phyloP scores from a whole-genome alignment of 1,140 invertebrate genomes.

The Drosophila hydei region DNA sequence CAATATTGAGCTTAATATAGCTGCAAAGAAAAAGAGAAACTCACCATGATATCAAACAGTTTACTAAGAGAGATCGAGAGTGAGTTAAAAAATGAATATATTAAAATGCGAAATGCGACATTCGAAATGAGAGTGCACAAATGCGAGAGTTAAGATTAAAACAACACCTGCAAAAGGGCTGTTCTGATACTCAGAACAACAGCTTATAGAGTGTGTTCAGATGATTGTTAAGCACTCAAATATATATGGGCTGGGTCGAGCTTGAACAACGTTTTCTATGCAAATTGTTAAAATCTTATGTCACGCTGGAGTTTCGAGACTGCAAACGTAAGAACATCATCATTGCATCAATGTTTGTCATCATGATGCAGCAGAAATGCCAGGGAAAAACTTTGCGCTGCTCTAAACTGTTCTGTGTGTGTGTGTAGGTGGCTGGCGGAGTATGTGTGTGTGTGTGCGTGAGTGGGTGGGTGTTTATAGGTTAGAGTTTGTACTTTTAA shows the following conservation, averaged over 20 bases:
- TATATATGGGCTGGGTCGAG: slow-evolving; percentile 4
- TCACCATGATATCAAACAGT: too few species aligned
- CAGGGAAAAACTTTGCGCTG: slow-evolving; percentile 21
- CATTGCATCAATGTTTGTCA: slow-evolving; percentile 31
- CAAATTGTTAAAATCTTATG: slow-evolving; percentile 28
- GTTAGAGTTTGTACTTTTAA: slow-evolving; percentile 10
- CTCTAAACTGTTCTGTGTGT: not conserved
- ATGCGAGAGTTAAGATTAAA: not conserved
- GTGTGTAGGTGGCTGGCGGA: slow-evolving; percentile 2
- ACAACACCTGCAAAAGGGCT: not conserved
- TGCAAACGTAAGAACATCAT: slow-evolving; percentile 22
- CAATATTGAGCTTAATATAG: too few species aligned
- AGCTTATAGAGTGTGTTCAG: not conserved
- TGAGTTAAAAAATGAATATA: too few species aligned
- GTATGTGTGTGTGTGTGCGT: not conserved
- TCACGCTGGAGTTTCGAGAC: slow-evolving; percentile 22
- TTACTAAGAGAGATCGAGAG: too few species aligned
- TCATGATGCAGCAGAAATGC: slow-evolving; percentile 36
- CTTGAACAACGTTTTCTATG: slow-evolving; percentile 19
- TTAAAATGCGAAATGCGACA: not conserved
- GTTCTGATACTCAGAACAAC: not conserved
- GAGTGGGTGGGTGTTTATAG: not conserved
- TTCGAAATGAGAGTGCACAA: not conserved
- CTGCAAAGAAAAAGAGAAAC: too few species aligned
- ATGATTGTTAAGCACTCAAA: slow-evolving; percentile 1